Percentiles rank a stretch among this genome's conserved stretches.
Conservation (phyloP, 2,888 invertebrate species). For the Lypha dubia region DNA sequence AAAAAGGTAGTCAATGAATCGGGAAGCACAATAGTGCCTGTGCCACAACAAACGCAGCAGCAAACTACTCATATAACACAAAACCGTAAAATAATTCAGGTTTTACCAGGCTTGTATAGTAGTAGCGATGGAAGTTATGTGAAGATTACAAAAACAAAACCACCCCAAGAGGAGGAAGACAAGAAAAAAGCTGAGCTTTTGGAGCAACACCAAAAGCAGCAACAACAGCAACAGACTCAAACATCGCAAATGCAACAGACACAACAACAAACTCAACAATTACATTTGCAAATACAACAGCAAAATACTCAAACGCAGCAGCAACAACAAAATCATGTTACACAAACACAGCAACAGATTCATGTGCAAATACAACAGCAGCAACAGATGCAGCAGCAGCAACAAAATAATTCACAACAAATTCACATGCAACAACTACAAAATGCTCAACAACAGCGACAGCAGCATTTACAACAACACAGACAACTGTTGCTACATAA, state of each 20-base stretch:
- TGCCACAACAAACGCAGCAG: conserved; percentile 51
- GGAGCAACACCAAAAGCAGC: conserved; percentile 54
- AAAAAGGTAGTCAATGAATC: conserved; percentile 7
- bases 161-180: conserved; percentile 56
- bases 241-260: conserved; percentile 39
- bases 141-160: conserved; percentile 61
- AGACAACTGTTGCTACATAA: conserved; percentile 10
- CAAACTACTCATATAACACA: conserved; percentile 57
- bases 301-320: conserved; percentile 42
- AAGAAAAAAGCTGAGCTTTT: conserved; percentile 54
- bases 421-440: conserved; percentile 56
- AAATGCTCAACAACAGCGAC: conserved; percentile 55
- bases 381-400: conserved; percentile 46
- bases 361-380: conserved; percentile 56
- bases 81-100: conserved; percentile 69
- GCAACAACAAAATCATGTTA: conserved; percentile 53
- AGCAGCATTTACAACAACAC: conserved; percentile 31
- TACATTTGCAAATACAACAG: conserved; percentile 44
- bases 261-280: conserved; percentile 42
- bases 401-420: conserved; percentile 55
- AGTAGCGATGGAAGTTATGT: conserved; percentile 68
- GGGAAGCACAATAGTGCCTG: conserved; percentile 2
- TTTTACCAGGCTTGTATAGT: conserved; percentile 64
- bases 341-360: conserved; percentile 51
- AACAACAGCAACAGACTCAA: conserved; percentile 32